Conservation (phyloP, 2,113 vertebrate genomes). For the Dendrocopos noguchii region DNA sequence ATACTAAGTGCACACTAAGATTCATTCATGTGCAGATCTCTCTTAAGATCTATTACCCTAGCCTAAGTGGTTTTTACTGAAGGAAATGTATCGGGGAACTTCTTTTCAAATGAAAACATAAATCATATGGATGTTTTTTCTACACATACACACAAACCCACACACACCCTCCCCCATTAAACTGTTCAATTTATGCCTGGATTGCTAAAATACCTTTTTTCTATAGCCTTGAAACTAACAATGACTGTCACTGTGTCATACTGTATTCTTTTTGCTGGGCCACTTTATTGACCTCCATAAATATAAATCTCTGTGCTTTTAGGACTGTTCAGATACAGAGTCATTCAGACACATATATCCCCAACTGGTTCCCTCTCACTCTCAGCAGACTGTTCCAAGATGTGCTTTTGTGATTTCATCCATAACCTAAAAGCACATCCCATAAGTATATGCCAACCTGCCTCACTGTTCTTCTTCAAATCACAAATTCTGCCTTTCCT, state of each 20-base stretch:
- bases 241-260: background rate
- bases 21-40: background rate
- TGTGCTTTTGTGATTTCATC: background rate
- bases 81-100: background rate
- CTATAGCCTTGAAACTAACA: background rate
- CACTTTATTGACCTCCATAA: background rate
- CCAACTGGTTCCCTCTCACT: background rate
- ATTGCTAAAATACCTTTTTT: background rate
- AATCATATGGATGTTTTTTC: background rate
- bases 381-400: background rate
- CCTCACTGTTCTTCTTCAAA: background rate
- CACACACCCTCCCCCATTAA: background rate
- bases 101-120: background rate
- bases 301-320: background rate
- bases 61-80: background rate
- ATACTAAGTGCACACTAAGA: background rate
- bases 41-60: background rate
- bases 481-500: slow-evolving; percentile 17
- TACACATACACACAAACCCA: too few species aligned
- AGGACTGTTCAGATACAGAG: background rate
- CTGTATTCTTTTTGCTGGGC: background rate
- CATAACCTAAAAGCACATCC: background rate
- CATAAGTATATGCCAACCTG: slow-evolving; percentile 2
- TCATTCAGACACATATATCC: background rate
- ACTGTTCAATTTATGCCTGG: background rate